Conservation (phyloP, 2,113 vertebrate genomes). For the Leucopsar rothschildi region DNA sequence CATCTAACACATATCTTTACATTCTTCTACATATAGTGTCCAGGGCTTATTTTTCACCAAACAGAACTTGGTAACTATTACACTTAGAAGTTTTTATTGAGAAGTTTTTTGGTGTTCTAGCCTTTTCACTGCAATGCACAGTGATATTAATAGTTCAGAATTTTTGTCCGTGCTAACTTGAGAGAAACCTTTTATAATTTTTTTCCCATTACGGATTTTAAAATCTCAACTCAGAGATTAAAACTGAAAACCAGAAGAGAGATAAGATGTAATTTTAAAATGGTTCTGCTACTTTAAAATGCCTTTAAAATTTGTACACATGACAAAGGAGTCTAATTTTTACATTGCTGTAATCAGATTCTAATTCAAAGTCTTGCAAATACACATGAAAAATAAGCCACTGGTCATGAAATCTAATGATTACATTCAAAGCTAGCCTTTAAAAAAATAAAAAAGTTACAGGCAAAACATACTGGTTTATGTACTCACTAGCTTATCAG, state of each 20-base stretch:
- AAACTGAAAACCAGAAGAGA: slow-evolving; percentile 38
- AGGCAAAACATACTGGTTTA: slow-evolving; percentile 68
- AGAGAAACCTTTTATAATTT: not conserved
- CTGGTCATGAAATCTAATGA: slow-evolving; percentile 65
- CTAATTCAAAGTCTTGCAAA: slow-evolving; percentile 42
- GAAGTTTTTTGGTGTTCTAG: slow-evolving; percentile 26
- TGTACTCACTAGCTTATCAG: slow-evolving; percentile 71
- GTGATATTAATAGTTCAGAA: not conserved
- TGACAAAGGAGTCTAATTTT: not conserved
- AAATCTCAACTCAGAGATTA: slow-evolving; percentile 27
- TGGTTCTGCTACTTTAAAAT: slow-evolving; percentile 46
- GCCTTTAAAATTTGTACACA: not conserved
- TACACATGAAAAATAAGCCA: slow-evolving; percentile 68
- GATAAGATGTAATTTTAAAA: slow-evolving; percentile 9
- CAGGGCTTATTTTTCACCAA: slow-evolving; percentile 64
- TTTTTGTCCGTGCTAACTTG: not conserved
- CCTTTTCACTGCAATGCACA: slow-evolving; percentile 32
- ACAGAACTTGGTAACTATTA: not conserved
- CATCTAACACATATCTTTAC: slow-evolving; percentile 77
- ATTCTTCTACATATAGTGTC: slow-evolving; percentile 52
- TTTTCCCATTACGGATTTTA: not conserved
- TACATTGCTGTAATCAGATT: not conserved
- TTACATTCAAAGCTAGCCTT: slow-evolving; percentile 75
- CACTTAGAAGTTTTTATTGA: not conserved
- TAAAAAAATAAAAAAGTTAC: slow-evolving; percentile 58